Evolutionary conservation across 2,113 vertebrate species (phyloP), one percentile per base, ranked within the genome.

Genomic region (Aphelocoma coerulescens): DNA sequence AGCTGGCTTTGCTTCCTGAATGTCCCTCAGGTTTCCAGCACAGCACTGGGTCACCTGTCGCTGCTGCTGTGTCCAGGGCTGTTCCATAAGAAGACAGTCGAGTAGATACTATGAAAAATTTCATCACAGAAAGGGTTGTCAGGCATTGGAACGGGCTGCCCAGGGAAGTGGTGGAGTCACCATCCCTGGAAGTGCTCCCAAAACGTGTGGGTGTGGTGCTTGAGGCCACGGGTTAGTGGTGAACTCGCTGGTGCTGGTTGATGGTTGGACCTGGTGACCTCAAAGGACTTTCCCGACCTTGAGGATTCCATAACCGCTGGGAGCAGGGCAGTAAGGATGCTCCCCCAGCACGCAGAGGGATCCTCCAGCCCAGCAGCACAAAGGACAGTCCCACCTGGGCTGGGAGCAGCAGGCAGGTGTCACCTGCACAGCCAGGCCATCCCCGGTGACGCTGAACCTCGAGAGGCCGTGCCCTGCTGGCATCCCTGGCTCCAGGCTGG

Each of bases 341-440:
- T 55, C 6, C 33, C 8, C 14, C 8, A 3, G 30, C 10, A 2
- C 1, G 0, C 20, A 20, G 22, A 48, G 59, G n/a, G 17, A 16
- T 28, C 19, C 35, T 49, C 17, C 58, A 1, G 0, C 46, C 51
- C 24, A 17, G 69, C 51, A 59, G 51, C 46, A 16, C 3, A 0
- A 3, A 22, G 80, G 28, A 16, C 16, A 9, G 35, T 17, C 62
- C 17, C 32, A 15, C n/a, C 10, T 21, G 44, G 35, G 72, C 66
- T 57, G 26, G 54, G 11, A 41, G n/a, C 27, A 44, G 55, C 75
- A 28, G 30, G 46, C 27, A 44, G 44, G 21, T 21, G 58, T 30
- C 86, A 55, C 17, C 49, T 6, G 7, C 39, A 3, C 28, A 0
- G 2, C 63, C 1, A 0, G 4, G 16, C 17, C 1, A 0, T 24